phyloP scores from a whole-genome alignment of 2,113 vertebrate genomes.

The Leptocoma aspasia region DNA sequence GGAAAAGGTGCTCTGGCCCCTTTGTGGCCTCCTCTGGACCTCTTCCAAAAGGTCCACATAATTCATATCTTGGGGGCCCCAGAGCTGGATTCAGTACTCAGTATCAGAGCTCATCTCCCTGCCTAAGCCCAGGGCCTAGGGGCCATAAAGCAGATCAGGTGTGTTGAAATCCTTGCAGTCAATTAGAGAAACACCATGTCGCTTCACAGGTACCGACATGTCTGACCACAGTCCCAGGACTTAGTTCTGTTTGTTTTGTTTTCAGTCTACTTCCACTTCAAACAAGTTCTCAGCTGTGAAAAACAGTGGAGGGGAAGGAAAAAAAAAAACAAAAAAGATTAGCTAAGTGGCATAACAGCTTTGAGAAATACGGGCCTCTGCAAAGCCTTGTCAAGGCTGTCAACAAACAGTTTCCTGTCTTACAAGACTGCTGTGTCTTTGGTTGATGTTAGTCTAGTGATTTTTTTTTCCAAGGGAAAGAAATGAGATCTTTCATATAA shows the following conservation, averaged over 20 bases:
- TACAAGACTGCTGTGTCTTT: conserved; percentile 14
- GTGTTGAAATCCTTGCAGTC: not conserved
- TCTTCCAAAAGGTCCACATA: not conserved
- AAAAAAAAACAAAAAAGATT: conserved; percentile 7
- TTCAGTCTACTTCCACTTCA: conserved; percentile 59
- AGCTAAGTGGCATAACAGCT: conserved; percentile 68
- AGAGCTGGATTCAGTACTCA: not conserved
- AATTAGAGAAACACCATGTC: conserved; percentile 57
- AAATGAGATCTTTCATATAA: conserved; percentile 16
- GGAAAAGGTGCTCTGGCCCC: not conserved
- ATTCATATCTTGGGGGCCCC: not conserved
- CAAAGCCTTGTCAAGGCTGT: conserved; percentile 62
- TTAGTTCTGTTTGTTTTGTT: conserved; percentile 30
- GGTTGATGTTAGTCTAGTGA: not conserved
- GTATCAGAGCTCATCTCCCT: not conserved
- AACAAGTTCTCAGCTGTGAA: conserved; percentile 67
- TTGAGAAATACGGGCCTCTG: conserved; percentile 69
- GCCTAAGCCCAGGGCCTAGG: conserved; percentile 9
- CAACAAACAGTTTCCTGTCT: conserved; percentile 27
- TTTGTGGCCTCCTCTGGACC: not conserved
- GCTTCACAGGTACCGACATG: conserved; percentile 64
- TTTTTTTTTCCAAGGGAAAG: not conserved
- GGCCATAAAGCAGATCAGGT: not conserved
- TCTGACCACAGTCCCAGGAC: conserved; percentile 44
- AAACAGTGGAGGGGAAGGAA: conserved; percentile 46